Conservation (phyloP, 2,113 vertebrate genomes). For the Rutilus rutilus region DNA sequence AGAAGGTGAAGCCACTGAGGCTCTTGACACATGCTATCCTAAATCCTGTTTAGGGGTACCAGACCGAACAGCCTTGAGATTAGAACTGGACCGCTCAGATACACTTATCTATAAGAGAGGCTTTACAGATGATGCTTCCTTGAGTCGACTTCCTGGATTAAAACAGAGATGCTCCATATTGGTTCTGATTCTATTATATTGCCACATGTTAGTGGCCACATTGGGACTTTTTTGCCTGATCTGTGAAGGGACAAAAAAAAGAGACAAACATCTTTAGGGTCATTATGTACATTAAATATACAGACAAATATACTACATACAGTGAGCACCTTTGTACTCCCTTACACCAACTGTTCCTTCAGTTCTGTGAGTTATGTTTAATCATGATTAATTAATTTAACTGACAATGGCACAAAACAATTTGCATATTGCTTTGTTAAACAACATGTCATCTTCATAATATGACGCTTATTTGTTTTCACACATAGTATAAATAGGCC, state of each 20-base stretch:
- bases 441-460: neutral
- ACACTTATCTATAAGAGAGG: constrained; percentile 62
- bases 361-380: no score
- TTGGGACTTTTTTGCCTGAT: constrained; percentile 35
- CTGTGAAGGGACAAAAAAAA: constrained; percentile 54
- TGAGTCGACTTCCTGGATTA: constrained; percentile 70
- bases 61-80: constrained; percentile 38
- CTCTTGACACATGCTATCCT: constrained; percentile 36
- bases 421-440: neutral
- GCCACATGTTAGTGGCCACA: constrained; percentile 63
- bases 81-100: constrained; percentile 43
- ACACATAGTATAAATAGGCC: neutral
- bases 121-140: constrained; percentile 60
- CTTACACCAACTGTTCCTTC: neutral
- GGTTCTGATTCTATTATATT: constrained; percentile 50
- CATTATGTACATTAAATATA: neutral
- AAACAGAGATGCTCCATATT: constrained; percentile 63
- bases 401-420: neutral
- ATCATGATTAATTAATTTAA: neutral
- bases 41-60: constrained; percentile 49
- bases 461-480: neutral
- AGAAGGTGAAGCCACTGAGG: constrained; percentile 28
- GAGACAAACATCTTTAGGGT: neutral
- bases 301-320: neutral
- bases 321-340: neutral